phyloP scores from a whole-genome alignment of 2,113 vertebrate genomes.

The Montifringilla adamsi region DNA sequence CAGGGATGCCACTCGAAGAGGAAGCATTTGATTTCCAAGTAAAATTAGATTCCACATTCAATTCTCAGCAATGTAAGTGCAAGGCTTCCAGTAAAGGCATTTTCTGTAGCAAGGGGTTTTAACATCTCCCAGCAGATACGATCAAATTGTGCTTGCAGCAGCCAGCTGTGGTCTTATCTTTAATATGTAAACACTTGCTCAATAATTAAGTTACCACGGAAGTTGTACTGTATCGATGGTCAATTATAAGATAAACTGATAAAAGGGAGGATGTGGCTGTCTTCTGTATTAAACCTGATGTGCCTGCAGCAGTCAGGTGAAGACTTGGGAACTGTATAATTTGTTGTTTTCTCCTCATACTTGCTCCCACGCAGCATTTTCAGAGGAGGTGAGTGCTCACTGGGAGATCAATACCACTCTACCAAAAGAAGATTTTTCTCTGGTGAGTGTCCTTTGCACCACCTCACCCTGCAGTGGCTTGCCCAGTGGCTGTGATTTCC shows the following conservation, averaged over 20 bases:
- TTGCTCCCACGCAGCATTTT: fast-evolving
- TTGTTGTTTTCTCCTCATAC: not conserved
- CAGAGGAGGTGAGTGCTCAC: not conserved
- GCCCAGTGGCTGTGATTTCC: not conserved
- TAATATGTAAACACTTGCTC: constrained; percentile 18
- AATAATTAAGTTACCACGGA: constrained; percentile 24
- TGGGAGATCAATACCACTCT: not conserved
- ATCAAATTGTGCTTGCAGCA: not conserved
- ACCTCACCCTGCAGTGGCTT: not conserved
- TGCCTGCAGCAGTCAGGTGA: not conserved
- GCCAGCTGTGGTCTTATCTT: not conserved
- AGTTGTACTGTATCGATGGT: not conserved
- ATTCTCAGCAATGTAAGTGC: not conserved
- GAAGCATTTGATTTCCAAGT: constrained; percentile 48
- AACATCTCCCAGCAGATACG: not conserved
- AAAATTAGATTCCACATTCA: constrained; percentile 20
- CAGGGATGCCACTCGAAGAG: not conserved
- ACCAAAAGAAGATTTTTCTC: not conserved
- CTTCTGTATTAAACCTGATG: not conserved
- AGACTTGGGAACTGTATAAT: not conserved
- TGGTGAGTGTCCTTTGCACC: not conserved
- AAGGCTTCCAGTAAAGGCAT: constrained; percentile 24
- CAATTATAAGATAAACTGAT: constrained; percentile 9
- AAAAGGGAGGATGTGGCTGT: not conserved
- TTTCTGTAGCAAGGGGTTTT: not conserved